Base-by-base conservation (phyloP, 2,888 invertebrate genomes). In the Stenodera caucasica region DNA sequence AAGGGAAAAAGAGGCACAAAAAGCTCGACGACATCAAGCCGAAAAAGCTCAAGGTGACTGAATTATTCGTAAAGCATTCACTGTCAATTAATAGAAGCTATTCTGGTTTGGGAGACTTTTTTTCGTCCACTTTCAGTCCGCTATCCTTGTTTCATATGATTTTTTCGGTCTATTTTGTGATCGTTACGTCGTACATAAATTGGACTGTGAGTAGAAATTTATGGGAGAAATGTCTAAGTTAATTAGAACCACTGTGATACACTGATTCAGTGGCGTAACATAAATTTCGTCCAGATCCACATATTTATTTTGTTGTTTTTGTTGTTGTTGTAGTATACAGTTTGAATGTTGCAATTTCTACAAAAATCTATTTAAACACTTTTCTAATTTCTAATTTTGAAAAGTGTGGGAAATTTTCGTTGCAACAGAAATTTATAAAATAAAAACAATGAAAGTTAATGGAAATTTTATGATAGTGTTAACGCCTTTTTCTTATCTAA, bases 181-280 rank as follows among this genome's bases (percentile, higher is more conserved):
- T 71, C 68, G 63, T 63, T 67, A 67, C 70, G 70, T 67, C 66
- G 72, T 67, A 71, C 72, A 74, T 75, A 75, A 76, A 76, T 74
- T 72, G 74, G 72, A 67, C 60, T 69, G 69, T 58, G 61, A 67
- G 70, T 68, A 72, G 61, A 70, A 75, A 77, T 76, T 77, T 77
- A 76, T 73, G 73, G 73, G 68, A 68, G 68, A 74, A 72, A 75
- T 72, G 75, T 75, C 73, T 70, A 67, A 73, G 72, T 75, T 77
- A 77, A 77, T 77, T 77, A 77, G 75, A 75, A 72, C 75, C 69
- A 72, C 72, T 68, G 70, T 70, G 73, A 70, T 69, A 67, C 68
- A 68, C 67, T 70, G 69, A 67, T 68, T 64, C 72, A 63, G 63
- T 60, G 61, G 63, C 62, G 62, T 63, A 64, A 66, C 60, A 63